phyloP scores from a whole-genome alignment of 2,888 invertebrate genomes.

The Acanthosepion pharaonis region DNA sequence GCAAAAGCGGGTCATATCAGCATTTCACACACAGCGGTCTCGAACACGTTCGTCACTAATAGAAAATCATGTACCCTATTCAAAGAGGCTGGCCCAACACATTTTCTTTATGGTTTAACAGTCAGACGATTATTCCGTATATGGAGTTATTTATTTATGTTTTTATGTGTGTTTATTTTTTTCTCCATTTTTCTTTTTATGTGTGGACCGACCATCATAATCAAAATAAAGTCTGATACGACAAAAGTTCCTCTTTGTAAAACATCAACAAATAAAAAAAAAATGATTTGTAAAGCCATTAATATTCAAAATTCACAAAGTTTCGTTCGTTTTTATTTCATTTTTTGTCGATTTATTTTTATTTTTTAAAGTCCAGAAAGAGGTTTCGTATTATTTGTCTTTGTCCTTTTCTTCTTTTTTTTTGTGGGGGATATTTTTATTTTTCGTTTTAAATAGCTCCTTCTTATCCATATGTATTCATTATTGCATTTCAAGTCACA shows the following conservation, averaged over 20 bases:
- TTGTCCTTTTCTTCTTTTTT: background rate
- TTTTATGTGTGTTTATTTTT: background rate
- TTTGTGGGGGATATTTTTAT: background rate
- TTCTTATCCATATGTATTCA: background rate
- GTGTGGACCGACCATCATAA: background rate
- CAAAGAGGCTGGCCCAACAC: background rate
- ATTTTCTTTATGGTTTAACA: background rate
- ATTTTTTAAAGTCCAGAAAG: background rate
- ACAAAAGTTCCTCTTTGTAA: background rate
- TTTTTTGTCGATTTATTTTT: background rate
- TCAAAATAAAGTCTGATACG: background rate
- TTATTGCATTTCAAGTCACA: background rate
- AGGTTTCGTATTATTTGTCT: background rate
- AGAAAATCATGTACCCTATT: background rate
- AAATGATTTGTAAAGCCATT: background rate
- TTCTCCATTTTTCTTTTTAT: background rate
- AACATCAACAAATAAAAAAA: slow-evolving; percentile 33
- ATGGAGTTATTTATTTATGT: background rate
- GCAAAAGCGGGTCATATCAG: background rate
- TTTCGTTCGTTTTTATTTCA: background rate
- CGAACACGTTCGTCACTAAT: background rate
- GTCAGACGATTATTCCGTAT: background rate
- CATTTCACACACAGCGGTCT: background rate
- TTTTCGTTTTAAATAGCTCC: background rate
- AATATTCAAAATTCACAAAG: slow-evolving; percentile 8